Evolutionary conservation across 2,113 vertebrate species (phyloP), one percentile per base, ranked within the genome.

Genomic region (Solea solea): DNA sequence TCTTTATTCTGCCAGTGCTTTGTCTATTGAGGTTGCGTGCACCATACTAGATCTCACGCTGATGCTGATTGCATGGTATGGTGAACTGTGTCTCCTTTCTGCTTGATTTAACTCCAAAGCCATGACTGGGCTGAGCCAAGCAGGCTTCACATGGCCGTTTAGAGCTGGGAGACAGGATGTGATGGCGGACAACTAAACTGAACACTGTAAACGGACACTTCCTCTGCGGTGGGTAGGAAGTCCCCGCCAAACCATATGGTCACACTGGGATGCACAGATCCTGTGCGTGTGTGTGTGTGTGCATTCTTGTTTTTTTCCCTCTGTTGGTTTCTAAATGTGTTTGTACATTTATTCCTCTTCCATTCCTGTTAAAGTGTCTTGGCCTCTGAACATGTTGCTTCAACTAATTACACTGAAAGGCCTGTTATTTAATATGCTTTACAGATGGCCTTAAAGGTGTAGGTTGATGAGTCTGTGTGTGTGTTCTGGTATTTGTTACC

Each of bases 131-230:
- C 67, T 60, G 59, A 51, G 75, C 65, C 9, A 65, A 67, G 63
- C 69, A 16, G 60, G 56, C 67, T 68, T 85, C n/a, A 13, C 46
- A 39, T 82, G 64, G 76, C 76, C 64, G 59, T 78, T 85, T 81
- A 72, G 78, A 82, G 81, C 74, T 49, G 28, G 60, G 82, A 86
- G 82, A 89, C 86, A 81, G 81, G 86, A 90, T 86, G 86, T 85
- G 80, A 85, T 87, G 82, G 84, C 51, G 64, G 81, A 86, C 85
- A 83, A 71, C 82, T 83, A 72, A 91, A 78, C 81, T 83, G 82
- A 67, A 50, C 67, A 44, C 77, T 89, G 86, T 90, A 88, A 90
- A 88, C 49, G 71, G 85, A 90, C 85, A 88, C 89, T 90, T 90
- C 89, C 90, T 90, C 74, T 89, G 73, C 25, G 60, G 86, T 74